Evolutionary conservation across 53 echinoderm and acorn worm genomes (phyloP), one percentile per base, ranked within the genome.

Genomic region (Astropecten irregularis): DNA sequence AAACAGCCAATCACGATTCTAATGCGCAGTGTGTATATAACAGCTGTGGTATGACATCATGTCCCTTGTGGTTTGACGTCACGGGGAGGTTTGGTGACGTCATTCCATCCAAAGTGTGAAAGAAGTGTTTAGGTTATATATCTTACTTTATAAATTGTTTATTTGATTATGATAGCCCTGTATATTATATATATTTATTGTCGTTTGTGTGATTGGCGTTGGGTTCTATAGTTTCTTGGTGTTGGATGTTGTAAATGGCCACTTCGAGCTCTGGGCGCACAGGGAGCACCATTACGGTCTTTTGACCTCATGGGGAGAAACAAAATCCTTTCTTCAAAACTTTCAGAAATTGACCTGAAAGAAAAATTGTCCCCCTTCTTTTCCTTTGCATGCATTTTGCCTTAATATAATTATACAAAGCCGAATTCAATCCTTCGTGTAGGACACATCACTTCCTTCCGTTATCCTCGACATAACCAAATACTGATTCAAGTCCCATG

Each of bases 201-300:
- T 15, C 46, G 79, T 79, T 21, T 79, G 47, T 79, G 48, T 79
- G 58, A 40, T 25, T 79, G 79, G 62, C 79, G 79, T 79, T 61
- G 79, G 79, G 79, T 79, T 79, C 6, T 42, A n/a, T 42, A n/a
- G 61, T 58, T 34, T 34, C 37, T 66, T 62, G 79, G 79, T 79
- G 79, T 79, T 83, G 62, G 89, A 89, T 89, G 89, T 69, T 93
- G 90, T 93, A 93, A 87, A 68, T 93, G 93, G 93, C 93, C 93
- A 93, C 93, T 93, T 93, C 93, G 93, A 93, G 93, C 93, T 90
- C 93, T 90, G 87, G 90, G 66, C 68, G 82, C 59, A 64, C 64
- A 84, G 79, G 93, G 89, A 84, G 84, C 56, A 89, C 76, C 68
- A 79, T 79, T n/a, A n/a, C 79, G 20, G 62, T 60, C 61, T 62